Base-by-base conservation (phyloP, 2,113 vertebrate species). In the Clarias macrocephalus region DNA sequence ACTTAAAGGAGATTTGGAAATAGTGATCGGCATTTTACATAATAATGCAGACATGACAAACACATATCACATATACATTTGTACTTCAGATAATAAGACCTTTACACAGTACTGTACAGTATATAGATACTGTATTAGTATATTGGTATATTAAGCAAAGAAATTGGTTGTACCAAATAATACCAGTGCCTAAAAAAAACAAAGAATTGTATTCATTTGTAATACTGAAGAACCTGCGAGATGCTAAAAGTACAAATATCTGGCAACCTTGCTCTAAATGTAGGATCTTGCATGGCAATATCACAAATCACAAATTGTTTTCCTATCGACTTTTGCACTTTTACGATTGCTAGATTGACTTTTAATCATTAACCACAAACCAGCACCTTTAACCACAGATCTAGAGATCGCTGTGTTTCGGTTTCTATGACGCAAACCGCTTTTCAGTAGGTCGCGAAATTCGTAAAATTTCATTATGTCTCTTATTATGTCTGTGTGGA, bases 381-480 rank as follows among this genome's bases (percentile, higher is more conserved):
- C 18, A 19, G 18, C 77, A 60, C 57, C 54, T 80, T 23, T 25
- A 21, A 33, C 16, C n/a, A 80, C 56, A 80, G n/a, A 80, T 33
- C 56, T 30, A 18, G 52, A 79, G 30, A 30, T 3, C 28, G 5
- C 28, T 3, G 76, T 37, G 28, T 37, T 23, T 42, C 57, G 15
- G 19, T 13, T 15, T 83, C 33, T 62, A 28, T 12, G 19, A 63
- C 52, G 63, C 54, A 63, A 73, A 73, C 12, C 10, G 16, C 19
- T 19, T 28, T 56, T 54, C 37, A 76, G 42, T 60, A 25, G 66
- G 33, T 87, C 85, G 33, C 11, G 60, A n/a, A n/a, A 5, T 77
- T 54, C 56, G 60, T 83, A 75, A 23, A 33, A 65, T 87, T 60
- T 73, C 80, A 87, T 83, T n/a, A 37, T 37, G 52, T 80, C 85